A percentile compares a stretch with the other conserved stretches of the same genome.
These are phyloP conservation scores for Hemicrepidius hirtus DNA, from an alignment of 2,888 invertebrate genomes.

Conservation along the genomic window DNA sequence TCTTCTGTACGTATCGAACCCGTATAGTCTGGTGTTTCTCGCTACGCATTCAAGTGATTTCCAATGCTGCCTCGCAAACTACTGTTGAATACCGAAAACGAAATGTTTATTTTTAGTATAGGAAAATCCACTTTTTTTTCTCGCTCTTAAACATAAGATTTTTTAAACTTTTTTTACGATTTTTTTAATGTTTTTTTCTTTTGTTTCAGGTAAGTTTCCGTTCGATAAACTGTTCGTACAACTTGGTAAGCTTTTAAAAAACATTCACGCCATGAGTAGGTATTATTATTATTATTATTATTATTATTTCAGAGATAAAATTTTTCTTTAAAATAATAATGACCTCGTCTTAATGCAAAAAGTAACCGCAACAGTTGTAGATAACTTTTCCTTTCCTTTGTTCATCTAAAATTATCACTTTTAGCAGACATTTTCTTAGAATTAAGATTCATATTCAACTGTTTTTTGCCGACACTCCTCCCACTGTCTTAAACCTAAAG, in stretches of 20 bases:
- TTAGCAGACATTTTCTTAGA: background rate
- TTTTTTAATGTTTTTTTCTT: background rate
- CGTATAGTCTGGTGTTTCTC: no score
- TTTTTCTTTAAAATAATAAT: background rate
- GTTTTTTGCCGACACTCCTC: no score
- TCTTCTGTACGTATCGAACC: no score
- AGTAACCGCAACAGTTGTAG: slow-evolving; percentile 5
- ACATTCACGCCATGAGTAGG: background rate
- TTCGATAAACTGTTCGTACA: background rate
- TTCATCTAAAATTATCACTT: slow-evolving; percentile 6
- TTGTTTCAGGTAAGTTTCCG: slow-evolving; percentile 20
- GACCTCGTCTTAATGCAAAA: background rate
- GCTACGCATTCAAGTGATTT: no score
- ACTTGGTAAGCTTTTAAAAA: background rate
- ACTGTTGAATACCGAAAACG: no score
- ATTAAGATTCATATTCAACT: background rate
- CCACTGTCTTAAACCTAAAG: no score
- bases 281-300: background rate
- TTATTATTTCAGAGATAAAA: background rate
- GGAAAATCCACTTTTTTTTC: no score
- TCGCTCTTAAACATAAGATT: no score
- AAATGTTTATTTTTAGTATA: no score
- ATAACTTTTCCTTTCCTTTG: slow-evolving; percentile 12
- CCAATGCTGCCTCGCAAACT: no score
- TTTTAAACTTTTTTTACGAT: background rate